Percentiles rank a stretch among this genome's conserved stretches.
These are phyloP conservation scores for Dynastes hyllus DNA, from an alignment of 2,888 invertebrate genomes.

Conservation along the genomic window DNA sequence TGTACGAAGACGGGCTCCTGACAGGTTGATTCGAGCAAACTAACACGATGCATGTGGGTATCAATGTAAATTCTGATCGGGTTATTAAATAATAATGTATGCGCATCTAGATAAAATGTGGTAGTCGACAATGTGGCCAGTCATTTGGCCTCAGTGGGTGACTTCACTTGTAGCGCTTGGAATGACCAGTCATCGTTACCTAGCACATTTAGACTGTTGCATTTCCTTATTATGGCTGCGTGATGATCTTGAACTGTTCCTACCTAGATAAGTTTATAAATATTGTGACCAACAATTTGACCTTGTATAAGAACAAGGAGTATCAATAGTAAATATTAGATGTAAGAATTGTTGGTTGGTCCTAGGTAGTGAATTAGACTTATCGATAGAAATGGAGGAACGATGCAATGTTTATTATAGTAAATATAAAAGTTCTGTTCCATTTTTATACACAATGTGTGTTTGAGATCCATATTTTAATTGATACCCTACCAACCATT, in stretches of 20 bases:
- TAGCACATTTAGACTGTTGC: constrained; percentile 51
- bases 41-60: constrained; percentile 46
- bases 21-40: constrained; percentile 49
- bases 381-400: too few species aligned
- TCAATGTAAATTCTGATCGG: constrained; percentile 50
- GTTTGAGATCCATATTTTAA: too few species aligned
- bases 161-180: constrained; percentile 44
- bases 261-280: background rate
- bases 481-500: too few species aligned
- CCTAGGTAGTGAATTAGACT: too few species aligned
- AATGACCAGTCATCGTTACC: constrained; percentile 55
- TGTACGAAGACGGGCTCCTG: constrained; percentile 19
- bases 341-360: too few species aligned
- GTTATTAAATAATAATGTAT: constrained; percentile 54
- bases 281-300: too few species aligned
- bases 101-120: constrained; percentile 56
- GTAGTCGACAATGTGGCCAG: constrained; percentile 54
- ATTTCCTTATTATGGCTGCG: constrained; percentile 55
- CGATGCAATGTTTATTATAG: too few species aligned
- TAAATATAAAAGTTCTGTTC: too few species aligned
- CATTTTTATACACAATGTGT: too few species aligned
- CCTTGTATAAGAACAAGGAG: too few species aligned
- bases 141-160: constrained; percentile 53
- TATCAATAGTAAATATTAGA: too few species aligned
- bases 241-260: constrained; percentile 11